Percentiles rank a stretch among this genome's conserved stretches.
These are phyloP conservation scores for Sphaerodactylus townsendi DNA, from an alignment of 2,113 vertebrate species.

Conservation along the genomic window DNA sequence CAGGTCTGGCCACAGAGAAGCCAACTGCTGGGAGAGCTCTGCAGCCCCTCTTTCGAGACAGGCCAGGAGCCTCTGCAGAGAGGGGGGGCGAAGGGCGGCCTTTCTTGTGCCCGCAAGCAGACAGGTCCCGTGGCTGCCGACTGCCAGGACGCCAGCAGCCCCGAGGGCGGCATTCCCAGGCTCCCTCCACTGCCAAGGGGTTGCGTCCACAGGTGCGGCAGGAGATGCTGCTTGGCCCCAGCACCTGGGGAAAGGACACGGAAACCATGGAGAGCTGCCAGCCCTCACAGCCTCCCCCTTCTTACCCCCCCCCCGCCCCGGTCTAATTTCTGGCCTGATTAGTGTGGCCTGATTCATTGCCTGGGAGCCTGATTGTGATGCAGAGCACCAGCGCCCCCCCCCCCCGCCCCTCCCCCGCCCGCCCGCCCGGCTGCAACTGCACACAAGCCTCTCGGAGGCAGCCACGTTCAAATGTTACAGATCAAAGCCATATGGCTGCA, in stretches of 20 bases:
- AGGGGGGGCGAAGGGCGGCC: conserved; percentile 13
- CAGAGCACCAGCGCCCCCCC: not conserved
- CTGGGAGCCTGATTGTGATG: not conserved
- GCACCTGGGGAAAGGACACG: not conserved
- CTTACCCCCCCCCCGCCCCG: too few relatives aligned
- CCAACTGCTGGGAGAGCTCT: not conserved
- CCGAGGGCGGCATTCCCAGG: not conserved
- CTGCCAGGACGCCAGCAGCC: conserved; percentile 31
- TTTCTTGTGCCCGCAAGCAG: conserved; percentile 41
- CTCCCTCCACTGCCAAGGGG: not conserved
- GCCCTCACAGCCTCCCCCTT: conserved; percentile 21
- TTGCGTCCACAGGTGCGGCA: conserved; percentile 32
- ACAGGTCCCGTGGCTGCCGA: conserved; percentile 39
- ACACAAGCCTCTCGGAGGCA: not conserved
- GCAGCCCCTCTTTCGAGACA: conserved; percentile 4
- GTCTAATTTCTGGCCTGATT: conserved; percentile 18
- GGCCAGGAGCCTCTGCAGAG: not conserved
- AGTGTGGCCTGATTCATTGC: not conserved
- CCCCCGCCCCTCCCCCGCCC: not conserved
- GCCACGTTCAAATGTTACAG: not conserved
- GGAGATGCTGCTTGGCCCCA: not conserved
- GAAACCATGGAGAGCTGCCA: not conserved
- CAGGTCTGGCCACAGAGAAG: not conserved
- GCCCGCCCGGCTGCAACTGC: not conserved
- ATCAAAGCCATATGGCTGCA: not conserved